These are phyloP conservation scores for Podocnemis expansa DNA, from an alignment of 2,113 vertebrate species.

Conservation along the genomic window DNA sequence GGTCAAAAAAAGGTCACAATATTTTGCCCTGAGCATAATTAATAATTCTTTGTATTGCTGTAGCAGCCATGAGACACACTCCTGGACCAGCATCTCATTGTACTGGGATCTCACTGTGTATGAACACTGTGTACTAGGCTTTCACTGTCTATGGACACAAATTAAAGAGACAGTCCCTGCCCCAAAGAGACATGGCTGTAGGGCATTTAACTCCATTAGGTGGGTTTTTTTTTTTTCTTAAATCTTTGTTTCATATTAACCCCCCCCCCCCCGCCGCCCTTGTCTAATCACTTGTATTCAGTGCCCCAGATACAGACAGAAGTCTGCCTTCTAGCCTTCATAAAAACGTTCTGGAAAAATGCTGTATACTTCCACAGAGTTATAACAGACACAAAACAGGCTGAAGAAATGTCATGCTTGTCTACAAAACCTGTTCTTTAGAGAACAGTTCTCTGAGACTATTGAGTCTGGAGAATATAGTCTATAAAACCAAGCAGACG, in stretches of 20 bases:
- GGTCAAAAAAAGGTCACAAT: not conserved
- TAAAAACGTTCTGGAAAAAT: not conserved
- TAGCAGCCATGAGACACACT: not conserved
- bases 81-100: not conserved
- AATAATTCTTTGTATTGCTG: not conserved
- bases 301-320: not conserved
- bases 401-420: not conserved
- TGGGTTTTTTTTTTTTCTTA: too few species aligned
- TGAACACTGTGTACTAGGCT: too few species aligned
- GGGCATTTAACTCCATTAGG: not conserved
- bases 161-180: not conserved
- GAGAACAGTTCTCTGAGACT: not conserved
- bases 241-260: not conserved
- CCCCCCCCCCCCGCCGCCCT: too few species aligned
- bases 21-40: not conserved
- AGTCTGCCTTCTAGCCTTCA: not conserved
- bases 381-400: not conserved
- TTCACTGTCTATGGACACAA: not conserved
- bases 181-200: not conserved
- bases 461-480: not conserved
- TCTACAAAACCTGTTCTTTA: not conserved
- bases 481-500: not conserved
- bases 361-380: not conserved
- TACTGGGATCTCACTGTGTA: not conserved
- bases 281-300: not conserved